These are phyloP conservation scores for Drosophila funebris DNA, from an alignment of 1,140 invertebrate species.

Conservation along the genomic window DNA sequence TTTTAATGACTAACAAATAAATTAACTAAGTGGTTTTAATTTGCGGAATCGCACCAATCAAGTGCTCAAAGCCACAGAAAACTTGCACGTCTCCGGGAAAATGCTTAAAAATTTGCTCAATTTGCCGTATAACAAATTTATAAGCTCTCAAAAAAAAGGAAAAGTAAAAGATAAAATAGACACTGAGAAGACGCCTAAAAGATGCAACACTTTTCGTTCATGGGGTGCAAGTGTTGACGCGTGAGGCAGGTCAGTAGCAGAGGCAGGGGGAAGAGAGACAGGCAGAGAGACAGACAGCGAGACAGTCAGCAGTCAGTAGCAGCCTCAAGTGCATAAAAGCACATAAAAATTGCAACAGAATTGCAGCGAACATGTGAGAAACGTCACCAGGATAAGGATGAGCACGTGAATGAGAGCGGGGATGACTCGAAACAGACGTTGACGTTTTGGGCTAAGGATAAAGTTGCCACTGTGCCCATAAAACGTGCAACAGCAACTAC, in stretches of 20 bases:
- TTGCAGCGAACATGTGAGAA: slow-evolving; percentile 62
- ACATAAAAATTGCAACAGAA: slow-evolving; percentile 73
- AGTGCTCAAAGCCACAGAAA: slow-evolving; percentile 3
- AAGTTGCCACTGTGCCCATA: slow-evolving; percentile 68
- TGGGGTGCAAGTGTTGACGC: slow-evolving; percentile 50
- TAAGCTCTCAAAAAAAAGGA: slow-evolving; percentile 34
- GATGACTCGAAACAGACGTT: slow-evolving; percentile 70
- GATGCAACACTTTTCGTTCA: slow-evolving; percentile 56
- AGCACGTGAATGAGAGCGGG: background rate
- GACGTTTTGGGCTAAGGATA: slow-evolving; percentile 61
- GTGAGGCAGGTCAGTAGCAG: slow-evolving; percentile 7
- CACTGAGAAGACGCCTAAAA: slow-evolving; percentile 34
- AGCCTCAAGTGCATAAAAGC: slow-evolving; percentile 61
- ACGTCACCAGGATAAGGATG: slow-evolving; percentile 29
- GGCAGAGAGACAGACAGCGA: background rate
- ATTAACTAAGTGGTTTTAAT: slow-evolving; percentile 29
- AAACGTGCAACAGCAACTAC: slow-evolving; percentile 55
- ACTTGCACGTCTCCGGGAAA: slow-evolving; percentile 18
- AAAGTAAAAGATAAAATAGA: background rate
- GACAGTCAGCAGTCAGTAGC: background rate
- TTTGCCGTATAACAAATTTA: slow-evolving; percentile 60
- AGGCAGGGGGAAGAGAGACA: background rate
- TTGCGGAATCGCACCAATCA: slow-evolving; percentile 28
- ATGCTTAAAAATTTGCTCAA: slow-evolving; percentile 55
- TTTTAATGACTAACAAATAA: background rate